These are phyloP conservation scores for Indicator maculatus DNA, from an alignment of 2,113 vertebrate species.

Conservation along the genomic window DNA sequence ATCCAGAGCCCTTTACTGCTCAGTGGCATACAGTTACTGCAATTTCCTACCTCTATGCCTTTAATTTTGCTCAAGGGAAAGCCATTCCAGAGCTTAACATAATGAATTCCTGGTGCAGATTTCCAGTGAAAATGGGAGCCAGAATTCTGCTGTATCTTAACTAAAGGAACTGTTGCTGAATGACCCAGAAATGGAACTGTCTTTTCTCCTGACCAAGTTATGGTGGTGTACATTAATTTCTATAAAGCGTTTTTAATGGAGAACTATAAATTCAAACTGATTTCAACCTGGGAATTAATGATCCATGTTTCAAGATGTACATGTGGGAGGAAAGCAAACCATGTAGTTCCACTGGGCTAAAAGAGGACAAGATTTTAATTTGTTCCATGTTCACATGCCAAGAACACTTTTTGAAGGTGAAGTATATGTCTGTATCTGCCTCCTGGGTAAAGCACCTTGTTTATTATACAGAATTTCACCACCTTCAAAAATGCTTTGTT, in stretches of 20 bases:
- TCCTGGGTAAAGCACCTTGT: not conserved
- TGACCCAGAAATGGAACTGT: slow-evolving; percentile 2
- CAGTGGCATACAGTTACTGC: slow-evolving; percentile 60
- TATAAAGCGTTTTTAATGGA: not conserved
- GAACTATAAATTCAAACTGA: not conserved
- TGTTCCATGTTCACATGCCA: not conserved
- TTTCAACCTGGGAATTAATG: slow-evolving; percentile 8
- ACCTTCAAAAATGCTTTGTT: not conserved
- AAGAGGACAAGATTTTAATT: not conserved
- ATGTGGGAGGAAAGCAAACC: not conserved
- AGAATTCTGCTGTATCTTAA: slow-evolving; percentile 53
- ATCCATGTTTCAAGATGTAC: not conserved
- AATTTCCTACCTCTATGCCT: slow-evolving; percentile 72
- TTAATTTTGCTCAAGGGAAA: slow-evolving; percentile 71
- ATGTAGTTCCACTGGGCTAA: not conserved
- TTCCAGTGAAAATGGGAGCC: slow-evolving; percentile 63
- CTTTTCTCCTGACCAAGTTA: slow-evolving; percentile 32
- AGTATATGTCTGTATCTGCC: not conserved
- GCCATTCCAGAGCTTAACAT: slow-evolving; percentile 54
- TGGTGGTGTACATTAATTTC: slow-evolving; percentile 20
- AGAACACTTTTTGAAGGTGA: not conserved
- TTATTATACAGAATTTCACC: not conserved
- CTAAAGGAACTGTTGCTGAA: slow-evolving; percentile 21
- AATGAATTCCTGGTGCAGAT: slow-evolving; percentile 67
- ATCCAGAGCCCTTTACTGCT: slow-evolving; percentile 63